Percentiles rank a stretch among this genome's conserved stretches.
phyloP scores from a whole-genome alignment of 2,797 vertebrate genomes.

The Lutjanus argentimaculatus region DNA sequence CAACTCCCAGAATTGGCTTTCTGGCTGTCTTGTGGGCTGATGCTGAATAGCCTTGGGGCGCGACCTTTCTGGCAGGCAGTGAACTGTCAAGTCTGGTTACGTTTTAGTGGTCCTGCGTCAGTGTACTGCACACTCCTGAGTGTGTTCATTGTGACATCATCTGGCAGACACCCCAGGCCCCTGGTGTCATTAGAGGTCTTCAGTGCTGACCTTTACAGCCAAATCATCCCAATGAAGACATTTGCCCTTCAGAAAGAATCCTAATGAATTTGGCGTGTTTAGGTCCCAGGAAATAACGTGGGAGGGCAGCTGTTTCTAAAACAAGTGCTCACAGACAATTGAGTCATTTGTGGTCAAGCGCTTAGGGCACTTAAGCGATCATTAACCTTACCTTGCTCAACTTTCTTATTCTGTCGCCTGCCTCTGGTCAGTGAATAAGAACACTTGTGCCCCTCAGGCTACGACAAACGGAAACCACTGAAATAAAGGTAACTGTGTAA shows the following conservation, averaged over 20 bases:
- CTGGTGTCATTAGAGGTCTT: conserved; percentile 75
- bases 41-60: conserved; percentile 72
- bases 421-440: conserved; percentile 59
- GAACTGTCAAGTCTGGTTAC: conserved; percentile 78
- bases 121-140: conserved; percentile 64
- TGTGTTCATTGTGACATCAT: conserved; percentile 74
- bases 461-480: conserved; percentile 30
- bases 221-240: conserved; percentile 75
- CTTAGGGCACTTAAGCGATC: conserved; percentile 50
- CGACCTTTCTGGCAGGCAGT: conserved; percentile 80
- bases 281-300: conserved; percentile 25
- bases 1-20: conserved; percentile 73
- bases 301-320: conserved; percentile 38
- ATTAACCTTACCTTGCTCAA: conserved; percentile 63
- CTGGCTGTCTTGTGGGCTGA: conserved; percentile 59
- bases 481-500: conserved; percentile 51
- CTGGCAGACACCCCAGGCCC: conserved; percentile 72
- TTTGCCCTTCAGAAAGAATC: conserved; percentile 67
- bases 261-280: conserved; percentile 68
- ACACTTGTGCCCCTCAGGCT: conserved; percentile 44
- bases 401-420: conserved; percentile 40
- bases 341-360: conserved; percentile 43
- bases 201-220: conserved; percentile 79
- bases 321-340: conserved; percentile 34
- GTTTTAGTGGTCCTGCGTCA: conserved; percentile 70